Percentiles rank a stretch among this genome's conserved stretches.
Evolutionary conservation across 2,888 invertebrate genomes (phyloP).

Genomic region (Caenorhabditis sinica): DNA sequence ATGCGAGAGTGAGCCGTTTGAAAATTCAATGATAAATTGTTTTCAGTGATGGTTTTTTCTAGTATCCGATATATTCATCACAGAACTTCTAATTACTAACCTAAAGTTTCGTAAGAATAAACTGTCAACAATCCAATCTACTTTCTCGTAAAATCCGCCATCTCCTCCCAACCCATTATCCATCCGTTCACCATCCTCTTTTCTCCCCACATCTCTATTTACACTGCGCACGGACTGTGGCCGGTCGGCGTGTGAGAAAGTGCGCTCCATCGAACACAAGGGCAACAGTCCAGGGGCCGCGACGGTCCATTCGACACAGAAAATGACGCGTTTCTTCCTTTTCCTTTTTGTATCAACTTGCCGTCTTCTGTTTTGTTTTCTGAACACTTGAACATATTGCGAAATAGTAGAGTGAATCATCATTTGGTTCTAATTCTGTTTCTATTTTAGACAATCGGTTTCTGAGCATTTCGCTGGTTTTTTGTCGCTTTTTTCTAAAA

Average conservation of each 20-base stretch:
- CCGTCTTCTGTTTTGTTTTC: not conserved
- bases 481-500: not conserved
- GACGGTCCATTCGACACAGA: not conserved
- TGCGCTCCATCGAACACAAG: slow-evolving; percentile 33
- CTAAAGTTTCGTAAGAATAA: not conserved
- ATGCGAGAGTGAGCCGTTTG: no score
- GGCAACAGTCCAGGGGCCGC: slow-evolving; percentile 10
- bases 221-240: slow-evolving; percentile 27
- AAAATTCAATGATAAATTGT: no score
- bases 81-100: no score
- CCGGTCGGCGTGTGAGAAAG: slow-evolving; percentile 14
- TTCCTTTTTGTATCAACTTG: slow-evolving; percentile 6
- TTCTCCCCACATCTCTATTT: slow-evolving; percentile 3
- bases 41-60: no score
- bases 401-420: slow-evolving; percentile 40
- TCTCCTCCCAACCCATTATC: not conserved
- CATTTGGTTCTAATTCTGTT: not conserved
- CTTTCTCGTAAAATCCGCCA: not conserved
- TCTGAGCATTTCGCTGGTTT: not conserved
- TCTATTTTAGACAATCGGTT: not conserved
- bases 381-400: slow-evolving; percentile 20
- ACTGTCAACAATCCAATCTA: not conserved
- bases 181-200: not conserved
- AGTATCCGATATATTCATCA: no score
- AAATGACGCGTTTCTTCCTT: slow-evolving; percentile 23